phyloP scores from a whole-genome alignment of 30 jellyfish, hydroid and myxozoan species.

The Cassiopea xamachana region DNA sequence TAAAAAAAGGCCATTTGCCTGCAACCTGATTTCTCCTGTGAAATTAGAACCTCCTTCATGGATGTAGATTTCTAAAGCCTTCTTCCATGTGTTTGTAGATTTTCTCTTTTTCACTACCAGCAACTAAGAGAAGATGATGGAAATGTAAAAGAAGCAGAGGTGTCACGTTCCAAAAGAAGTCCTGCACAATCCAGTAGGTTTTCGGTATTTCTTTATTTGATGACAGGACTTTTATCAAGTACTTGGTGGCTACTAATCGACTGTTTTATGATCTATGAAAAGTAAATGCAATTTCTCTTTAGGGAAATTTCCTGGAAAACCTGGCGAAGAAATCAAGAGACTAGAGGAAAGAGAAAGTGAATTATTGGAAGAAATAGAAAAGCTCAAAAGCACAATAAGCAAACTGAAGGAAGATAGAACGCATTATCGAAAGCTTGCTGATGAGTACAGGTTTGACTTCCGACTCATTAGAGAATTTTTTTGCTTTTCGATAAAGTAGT shows the following conservation, averaged over 20 bases:
- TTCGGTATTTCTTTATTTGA: background rate
- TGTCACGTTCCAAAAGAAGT: slow-evolving; percentile 55
- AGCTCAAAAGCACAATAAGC: slow-evolving; percentile 64
- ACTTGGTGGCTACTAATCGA: too few relatives aligned
- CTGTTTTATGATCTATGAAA: too few relatives aligned
- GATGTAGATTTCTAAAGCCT: background rate
- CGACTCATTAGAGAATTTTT: too few relatives aligned
- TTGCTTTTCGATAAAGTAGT: too few relatives aligned
- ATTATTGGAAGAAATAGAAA: slow-evolving; percentile 74
- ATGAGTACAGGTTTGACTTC: slow-evolving; percentile 84
- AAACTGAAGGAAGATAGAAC: slow-evolving; percentile 92
- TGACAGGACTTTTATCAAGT: too few relatives aligned
- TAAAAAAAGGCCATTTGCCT: too few relatives aligned
- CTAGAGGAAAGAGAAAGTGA: slow-evolving; percentile 85
- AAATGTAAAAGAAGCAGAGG: slow-evolving; percentile 29
- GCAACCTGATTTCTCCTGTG: too few relatives aligned
- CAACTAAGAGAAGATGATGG: slow-evolving; percentile 60
- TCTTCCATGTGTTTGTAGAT: background rate
- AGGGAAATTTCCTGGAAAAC: slow-evolving; percentile 72
- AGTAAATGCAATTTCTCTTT: background rate
- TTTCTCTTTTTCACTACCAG: background rate
- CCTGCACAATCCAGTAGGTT: slow-evolving; percentile 52
- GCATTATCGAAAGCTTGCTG: slow-evolving; percentile 88
- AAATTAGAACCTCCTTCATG: too few relatives aligned
- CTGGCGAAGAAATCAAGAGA: slow-evolving; percentile 72